Percentiles rank a stretch among this genome's conserved stretches.
Conservation (phyloP, 2,888 invertebrate species). For the Xiphydria camelus region DNA sequence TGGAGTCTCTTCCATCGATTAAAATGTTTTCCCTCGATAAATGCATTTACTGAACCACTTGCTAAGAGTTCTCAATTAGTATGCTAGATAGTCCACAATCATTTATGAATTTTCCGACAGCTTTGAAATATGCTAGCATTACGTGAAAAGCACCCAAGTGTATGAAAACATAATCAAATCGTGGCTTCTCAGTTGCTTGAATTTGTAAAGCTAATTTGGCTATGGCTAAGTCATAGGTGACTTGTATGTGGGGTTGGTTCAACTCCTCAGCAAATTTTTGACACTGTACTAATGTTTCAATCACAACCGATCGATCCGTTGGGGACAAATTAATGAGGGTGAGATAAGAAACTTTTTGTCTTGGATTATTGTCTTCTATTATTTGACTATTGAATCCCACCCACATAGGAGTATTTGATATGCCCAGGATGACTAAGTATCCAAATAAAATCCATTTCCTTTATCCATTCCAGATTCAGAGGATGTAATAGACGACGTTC, state of each 20-base stretch:
- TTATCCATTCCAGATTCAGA: too few relatives aligned
- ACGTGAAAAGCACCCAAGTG: slow-evolving; percentile 25
- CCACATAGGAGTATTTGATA: too few relatives aligned
- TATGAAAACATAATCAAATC: slow-evolving; percentile 24
- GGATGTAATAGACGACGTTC: too few relatives aligned
- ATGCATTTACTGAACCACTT: too few relatives aligned
- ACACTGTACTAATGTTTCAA: slow-evolving; percentile 32
- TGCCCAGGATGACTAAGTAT: too few relatives aligned
- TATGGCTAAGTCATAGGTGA: slow-evolving; percentile 34
- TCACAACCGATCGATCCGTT: slow-evolving; percentile 30
- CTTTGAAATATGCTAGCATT: slow-evolving; percentile 24
- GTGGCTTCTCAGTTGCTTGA: slow-evolving; percentile 18
- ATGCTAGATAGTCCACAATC: slow-evolving; percentile 33
- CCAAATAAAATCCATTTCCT: too few relatives aligned
- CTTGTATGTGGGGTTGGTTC: slow-evolving; percentile 23
- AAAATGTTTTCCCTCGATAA: too few relatives aligned
- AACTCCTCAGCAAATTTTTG: slow-evolving; percentile 30
- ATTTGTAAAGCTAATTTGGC: slow-evolving; percentile 23
- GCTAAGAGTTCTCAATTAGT: slow-evolving; percentile 27
- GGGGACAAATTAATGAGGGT: slow-evolving; percentile 38
- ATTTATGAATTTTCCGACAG: slow-evolving; percentile 22
- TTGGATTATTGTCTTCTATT: too few relatives aligned
- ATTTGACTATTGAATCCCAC: too few relatives aligned
- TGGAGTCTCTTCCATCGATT: too few relatives aligned
- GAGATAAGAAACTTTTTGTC: slow-evolving; percentile 35